Evolutionary conservation across 2,113 vertebrate species (phyloP).

Genomic region (Poecile atricapillus): DNA sequence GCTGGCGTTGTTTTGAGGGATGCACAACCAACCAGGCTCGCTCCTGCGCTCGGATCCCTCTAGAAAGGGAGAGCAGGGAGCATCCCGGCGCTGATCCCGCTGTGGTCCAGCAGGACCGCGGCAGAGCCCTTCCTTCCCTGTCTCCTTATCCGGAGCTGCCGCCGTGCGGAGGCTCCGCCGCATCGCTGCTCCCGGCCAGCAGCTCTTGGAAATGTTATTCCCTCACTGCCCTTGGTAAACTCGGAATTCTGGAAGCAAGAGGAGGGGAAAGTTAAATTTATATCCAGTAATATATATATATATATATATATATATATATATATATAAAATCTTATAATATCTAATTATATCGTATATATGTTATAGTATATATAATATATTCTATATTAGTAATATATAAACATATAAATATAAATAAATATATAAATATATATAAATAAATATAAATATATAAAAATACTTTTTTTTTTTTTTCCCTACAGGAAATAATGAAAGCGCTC

Average conservation of each 20-base stretch:
- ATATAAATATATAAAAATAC: no score
- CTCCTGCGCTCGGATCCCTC: background rate
- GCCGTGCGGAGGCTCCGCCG: background rate
- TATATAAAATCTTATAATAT: no score
- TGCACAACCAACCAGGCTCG: no score
- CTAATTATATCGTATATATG: no score
- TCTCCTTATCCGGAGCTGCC: constrained; percentile 32
- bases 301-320: no score
- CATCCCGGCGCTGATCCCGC: background rate
- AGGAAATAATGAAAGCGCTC: background rate
- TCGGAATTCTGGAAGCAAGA: background rate
- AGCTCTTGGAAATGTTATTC: background rate
- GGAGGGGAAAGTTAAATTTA: background rate
- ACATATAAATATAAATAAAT: no score
- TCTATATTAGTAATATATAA: no score
- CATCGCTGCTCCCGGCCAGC: background rate
- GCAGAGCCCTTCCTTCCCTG: background rate
- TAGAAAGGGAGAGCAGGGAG: background rate
- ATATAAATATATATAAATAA: no score
- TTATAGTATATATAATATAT: no score
- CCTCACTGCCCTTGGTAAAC: background rate
- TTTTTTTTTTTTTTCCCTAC: background rate
- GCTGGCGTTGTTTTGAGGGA: background rate
- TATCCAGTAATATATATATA: background rate
- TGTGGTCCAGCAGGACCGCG: no score